Base-by-base conservation (phyloP, 2,113 vertebrate species). In the Stictonetta naevosa region DNA sequence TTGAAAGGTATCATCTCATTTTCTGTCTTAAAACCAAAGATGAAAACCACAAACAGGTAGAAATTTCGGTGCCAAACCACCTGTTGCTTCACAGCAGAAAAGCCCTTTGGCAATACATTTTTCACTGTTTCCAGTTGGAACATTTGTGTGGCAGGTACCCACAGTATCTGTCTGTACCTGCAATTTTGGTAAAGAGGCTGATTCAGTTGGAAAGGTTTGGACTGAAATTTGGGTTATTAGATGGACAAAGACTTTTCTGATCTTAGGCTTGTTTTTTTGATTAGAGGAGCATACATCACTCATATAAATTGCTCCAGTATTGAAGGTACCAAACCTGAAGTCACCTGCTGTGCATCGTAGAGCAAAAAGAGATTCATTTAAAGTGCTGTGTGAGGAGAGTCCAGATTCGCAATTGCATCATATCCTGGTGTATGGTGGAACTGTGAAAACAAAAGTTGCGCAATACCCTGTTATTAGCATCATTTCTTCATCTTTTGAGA, bases 1-100 rank as follows among this genome's bases (percentile, higher is more conserved):
- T 55, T 98, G 96, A 97, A 98, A 98, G 97, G 97, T 98, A 98
- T 94, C 14, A 7, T 94, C 73, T 97, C 40, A 87, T 97, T 96
- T 97, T 96, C 86, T 97, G 75, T 96, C 96, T 93, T 95, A 85
- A 97, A 97, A 95, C 75, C 91, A 95, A 88, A 98, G 90, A 85
- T 95, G 86, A 96, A 97, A 97, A 88, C 77, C 88, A 82, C 76
- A 87, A 94, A 83, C 91, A 96, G 96, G 96, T 86, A 97, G 86
- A 74, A 86, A 33, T 73, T n/a, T 88, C 3, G 0, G 58, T 97
- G 94, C 96, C 96, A 97, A 91, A 93, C 84, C 96, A 98, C 96
- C 97, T 98, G 93, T 97, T 97, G 95, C 83, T 96, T 97, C 48
- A 55, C 50, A 94, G 90, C 79, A 79, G 5, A 93, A 84, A 97